Evolutionary conservation across 2,797 vertebrate species (phyloP).

Genomic region (Gobionotothen gibberifrons): DNA sequence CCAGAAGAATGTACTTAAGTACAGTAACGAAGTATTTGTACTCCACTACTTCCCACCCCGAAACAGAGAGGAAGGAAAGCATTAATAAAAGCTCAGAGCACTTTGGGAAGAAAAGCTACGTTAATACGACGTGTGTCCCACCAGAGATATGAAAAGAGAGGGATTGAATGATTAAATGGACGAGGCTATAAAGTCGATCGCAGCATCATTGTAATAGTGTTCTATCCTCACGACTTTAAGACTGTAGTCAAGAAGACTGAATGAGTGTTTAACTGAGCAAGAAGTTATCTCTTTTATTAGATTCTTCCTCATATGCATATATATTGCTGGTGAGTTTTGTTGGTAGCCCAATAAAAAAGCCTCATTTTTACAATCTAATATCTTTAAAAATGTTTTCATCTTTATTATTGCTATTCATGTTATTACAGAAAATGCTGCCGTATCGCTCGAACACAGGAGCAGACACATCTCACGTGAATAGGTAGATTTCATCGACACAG

Average conservation of each 20-base stretch:
- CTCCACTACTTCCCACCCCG: neutral
- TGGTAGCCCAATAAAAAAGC: slow-evolving; percentile 32
- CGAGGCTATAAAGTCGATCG: slow-evolving; percentile 59
- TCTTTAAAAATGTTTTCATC: slow-evolving; percentile 29
- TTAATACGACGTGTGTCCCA: slow-evolving; percentile 47
- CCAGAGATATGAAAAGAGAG: slow-evolving; percentile 40
- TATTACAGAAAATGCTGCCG: slow-evolving; percentile 11
- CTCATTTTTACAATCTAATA: slow-evolving; percentile 26
- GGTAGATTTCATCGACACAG: slow-evolving; percentile 7
- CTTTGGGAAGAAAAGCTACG: slow-evolving; percentile 15
- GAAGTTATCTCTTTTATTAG: slow-evolving; percentile 66
- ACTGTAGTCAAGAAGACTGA: slow-evolving; percentile 52
- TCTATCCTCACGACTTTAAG: slow-evolving; percentile 53
- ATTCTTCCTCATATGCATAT: slow-evolving; percentile 69
- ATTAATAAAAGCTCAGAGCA: slow-evolving; percentile 39
- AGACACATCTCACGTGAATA: slow-evolving; percentile 20
- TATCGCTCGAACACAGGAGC: slow-evolving; percentile 26
- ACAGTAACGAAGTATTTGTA: no score
- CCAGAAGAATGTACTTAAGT: no score
- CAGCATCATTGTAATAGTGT: slow-evolving; percentile 42
- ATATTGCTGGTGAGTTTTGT: slow-evolving; percentile 59
- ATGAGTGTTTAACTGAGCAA: slow-evolving; percentile 59
- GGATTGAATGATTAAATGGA: slow-evolving; percentile 66
- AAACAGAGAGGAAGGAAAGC: slow-evolving; percentile 20
- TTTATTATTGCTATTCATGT: slow-evolving; percentile 32